Evolutionary conservation across 37 sponge, comb jelly and placozoan species (phyloP).

Genomic region (Ianthella basta): DNA sequence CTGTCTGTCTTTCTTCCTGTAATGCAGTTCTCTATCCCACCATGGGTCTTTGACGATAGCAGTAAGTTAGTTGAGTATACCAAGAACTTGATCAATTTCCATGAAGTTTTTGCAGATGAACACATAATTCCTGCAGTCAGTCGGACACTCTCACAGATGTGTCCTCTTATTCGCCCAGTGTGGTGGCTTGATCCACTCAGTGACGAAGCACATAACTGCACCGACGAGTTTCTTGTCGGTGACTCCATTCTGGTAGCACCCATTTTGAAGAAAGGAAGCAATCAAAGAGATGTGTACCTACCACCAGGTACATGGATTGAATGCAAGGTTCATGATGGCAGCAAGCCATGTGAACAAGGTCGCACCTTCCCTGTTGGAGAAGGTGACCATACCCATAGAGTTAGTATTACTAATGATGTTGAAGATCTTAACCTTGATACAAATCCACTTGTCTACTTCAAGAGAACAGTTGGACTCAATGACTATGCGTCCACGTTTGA

Average conservation of each 20-base stretch:
- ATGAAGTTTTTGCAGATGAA: constrained; percentile 17
- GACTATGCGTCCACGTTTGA: too few species aligned
- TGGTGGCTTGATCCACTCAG: constrained; percentile 84
- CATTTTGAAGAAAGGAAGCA: neutral
- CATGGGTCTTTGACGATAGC: constrained; percentile 52
- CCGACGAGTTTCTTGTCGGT: constrained; percentile 85
- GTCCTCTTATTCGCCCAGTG: constrained; percentile 87
- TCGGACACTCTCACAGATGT: constrained; percentile 4
- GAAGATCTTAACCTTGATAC: too few species aligned
- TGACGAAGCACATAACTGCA: constrained; percentile 20
- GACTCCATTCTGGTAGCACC: constrained; percentile 82
- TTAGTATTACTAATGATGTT: too few species aligned
- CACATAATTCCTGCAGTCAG: constrained; percentile 35
- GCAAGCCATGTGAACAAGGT: too few species aligned
- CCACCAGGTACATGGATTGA: constrained; percentile 47
- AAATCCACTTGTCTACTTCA: too few species aligned
- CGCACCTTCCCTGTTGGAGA: too few species aligned
- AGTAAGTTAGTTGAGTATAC: constrained; percentile 17
- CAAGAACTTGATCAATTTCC: constrained; percentile 36
- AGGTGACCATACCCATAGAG: too few species aligned
- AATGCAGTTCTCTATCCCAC: constrained; percentile 83
- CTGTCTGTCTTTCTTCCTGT: constrained; percentile 76
- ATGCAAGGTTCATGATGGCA: neutral
- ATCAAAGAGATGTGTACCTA: constrained; percentile 47
- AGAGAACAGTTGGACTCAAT: too few species aligned